Conservation (phyloP, 2,113 vertebrate genomes). For the Microcebus ravelobensis region DNA sequence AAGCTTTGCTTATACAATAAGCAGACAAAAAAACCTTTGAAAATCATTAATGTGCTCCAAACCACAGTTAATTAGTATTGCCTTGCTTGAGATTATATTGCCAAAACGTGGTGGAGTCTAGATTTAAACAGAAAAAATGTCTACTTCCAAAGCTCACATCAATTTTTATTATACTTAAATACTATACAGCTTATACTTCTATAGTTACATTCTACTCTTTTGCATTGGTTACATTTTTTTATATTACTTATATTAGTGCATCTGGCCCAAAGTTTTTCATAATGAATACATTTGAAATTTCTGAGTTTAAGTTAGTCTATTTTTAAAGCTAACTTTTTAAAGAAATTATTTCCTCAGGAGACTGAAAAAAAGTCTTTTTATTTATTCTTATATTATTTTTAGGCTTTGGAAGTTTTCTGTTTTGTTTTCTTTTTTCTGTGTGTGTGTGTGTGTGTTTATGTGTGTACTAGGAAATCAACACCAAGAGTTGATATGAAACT, state of each 20-base stretch:
- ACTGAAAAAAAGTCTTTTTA: not conserved
- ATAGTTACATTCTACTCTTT: not conserved
- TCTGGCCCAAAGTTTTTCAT: not conserved
- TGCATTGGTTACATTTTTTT: not conserved
- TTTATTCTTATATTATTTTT: not conserved
- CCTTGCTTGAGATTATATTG: not conserved
- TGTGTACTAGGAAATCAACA: not conserved
- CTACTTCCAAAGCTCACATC: not conserved
- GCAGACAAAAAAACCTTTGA: not conserved
- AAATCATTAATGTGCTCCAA: not conserved
- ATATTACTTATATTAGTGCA: not conserved
- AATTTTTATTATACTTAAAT: not conserved
- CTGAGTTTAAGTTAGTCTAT: not conserved
- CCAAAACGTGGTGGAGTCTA: not conserved
- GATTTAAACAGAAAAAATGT: not conserved
- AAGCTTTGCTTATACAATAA: not conserved
- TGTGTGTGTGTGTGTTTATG: no score
- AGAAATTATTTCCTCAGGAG: not conserved
- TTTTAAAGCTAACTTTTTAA: constrained; percentile 12
- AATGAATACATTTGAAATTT: not conserved
- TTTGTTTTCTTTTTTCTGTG: no score
- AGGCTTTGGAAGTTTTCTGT: not conserved
- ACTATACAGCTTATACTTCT: not conserved
- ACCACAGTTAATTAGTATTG: not conserved
- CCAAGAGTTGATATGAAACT: not conserved